phyloP scores from a whole-genome alignment of 2,797 vertebrate genomes.

The Martes flavigula region DNA sequence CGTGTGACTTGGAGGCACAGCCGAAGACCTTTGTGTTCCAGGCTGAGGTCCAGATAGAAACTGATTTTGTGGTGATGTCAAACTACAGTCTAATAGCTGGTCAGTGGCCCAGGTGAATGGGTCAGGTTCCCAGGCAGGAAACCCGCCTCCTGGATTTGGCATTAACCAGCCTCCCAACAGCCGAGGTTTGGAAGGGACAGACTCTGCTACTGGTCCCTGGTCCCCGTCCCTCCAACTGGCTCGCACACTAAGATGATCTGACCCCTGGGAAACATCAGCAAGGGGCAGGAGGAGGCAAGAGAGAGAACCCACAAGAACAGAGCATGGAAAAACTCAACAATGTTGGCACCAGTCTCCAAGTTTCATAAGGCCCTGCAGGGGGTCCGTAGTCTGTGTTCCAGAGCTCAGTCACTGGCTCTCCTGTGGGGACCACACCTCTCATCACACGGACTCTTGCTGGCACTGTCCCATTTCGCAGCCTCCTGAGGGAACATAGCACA shows the following conservation, averaged over 20 bases:
- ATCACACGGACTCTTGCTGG: background rate
- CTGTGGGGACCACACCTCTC: background rate
- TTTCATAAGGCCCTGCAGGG: background rate
- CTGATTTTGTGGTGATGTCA: constrained; percentile 27
- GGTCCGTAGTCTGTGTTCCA: background rate
- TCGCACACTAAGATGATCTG: background rate
- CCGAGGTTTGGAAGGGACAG: background rate
- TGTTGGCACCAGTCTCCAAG: accelerated
- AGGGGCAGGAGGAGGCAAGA: background rate
- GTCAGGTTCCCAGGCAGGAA: constrained; percentile 54
- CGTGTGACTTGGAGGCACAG: background rate
- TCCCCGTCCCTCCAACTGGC: background rate
- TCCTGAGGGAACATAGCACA: background rate
- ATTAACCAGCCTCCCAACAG: constrained; percentile 21
- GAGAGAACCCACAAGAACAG: background rate
- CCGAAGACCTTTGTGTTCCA: constrained; percentile 7
- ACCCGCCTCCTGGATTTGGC: background rate
- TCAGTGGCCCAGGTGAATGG: background rate
- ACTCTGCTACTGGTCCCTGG: background rate
- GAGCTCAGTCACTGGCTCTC: background rate
- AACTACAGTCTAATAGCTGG: background rate
- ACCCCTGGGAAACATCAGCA: background rate
- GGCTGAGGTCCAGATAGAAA: constrained; percentile 47
- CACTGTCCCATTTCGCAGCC: background rate
- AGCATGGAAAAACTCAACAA: background rate